These are phyloP conservation scores for Oxyteleia sp. DNA, from an alignment of 2,888 invertebrate species.

Conservation along the genomic window DNA sequence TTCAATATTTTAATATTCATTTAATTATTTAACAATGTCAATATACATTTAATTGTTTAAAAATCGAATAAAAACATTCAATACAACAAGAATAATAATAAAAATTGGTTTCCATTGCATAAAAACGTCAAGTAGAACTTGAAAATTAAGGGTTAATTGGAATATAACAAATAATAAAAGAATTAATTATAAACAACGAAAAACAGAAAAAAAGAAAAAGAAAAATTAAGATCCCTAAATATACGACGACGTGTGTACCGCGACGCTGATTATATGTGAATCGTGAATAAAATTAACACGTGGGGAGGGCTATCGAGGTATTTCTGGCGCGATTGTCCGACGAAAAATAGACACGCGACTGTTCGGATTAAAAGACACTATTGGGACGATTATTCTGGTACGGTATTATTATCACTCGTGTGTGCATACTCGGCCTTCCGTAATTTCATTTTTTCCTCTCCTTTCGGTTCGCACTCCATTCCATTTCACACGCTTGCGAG, in stretches of 20 bases:
- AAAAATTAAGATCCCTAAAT: not conserved
- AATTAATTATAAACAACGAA: conserved; percentile 4
- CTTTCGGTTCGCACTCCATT: not conserved
- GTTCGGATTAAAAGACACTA: conserved; percentile 85
- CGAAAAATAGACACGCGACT: conserved; percentile 85
- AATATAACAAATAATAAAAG: no score
- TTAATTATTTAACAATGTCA: no score
- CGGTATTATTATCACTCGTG: conserved; percentile 76
- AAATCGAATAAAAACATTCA: no score
- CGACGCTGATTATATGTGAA: conserved; percentile 82
- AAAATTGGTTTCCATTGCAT: no score
- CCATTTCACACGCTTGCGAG: conserved; percentile 26
- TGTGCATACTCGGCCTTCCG: conserved; percentile 77
- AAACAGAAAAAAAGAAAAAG: no score
- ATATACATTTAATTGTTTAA: no score
- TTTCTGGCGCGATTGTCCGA: conserved; percentile 87
- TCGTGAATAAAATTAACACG: conserved; percentile 83
- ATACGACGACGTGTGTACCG: conserved; percentile 16
- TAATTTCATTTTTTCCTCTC: conserved; percentile 62
- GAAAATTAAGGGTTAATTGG: no score
- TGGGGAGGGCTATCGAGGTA: conserved; percentile 83
- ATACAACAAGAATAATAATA: no score
- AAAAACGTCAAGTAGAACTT: no score
- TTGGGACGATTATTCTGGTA: conserved; percentile 81
- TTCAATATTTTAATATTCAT: no score